These are phyloP conservation scores for Climacteris rufus DNA, from an alignment of 2,113 vertebrate species.

Conservation along the genomic window DNA sequence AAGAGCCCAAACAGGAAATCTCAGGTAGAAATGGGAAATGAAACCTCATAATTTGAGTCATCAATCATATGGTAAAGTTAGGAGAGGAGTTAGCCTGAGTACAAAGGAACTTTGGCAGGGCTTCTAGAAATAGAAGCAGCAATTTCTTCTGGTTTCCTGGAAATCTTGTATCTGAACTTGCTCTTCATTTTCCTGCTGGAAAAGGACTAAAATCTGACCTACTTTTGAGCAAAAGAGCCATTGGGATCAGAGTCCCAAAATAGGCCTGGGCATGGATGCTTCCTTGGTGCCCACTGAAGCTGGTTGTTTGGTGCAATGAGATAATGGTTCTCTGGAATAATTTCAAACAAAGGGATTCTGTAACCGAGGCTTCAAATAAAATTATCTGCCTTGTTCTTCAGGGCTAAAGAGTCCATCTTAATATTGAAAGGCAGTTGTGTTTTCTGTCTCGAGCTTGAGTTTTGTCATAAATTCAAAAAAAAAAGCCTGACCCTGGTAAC, in stretches of 20 bases:
- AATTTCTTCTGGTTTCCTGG: slow-evolving; percentile 36
- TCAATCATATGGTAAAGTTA: slow-evolving; percentile 27
- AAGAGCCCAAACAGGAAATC: slow-evolving; percentile 56
- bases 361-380: background rate
- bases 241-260: background rate
- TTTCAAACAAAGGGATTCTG: slow-evolving; percentile 39
- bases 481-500: background rate
- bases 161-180: slow-evolving; percentile 15
- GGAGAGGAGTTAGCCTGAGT: background rate
- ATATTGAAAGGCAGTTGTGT: slow-evolving; percentile 34
- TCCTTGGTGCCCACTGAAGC: background rate
- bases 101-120: background rate
- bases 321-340: slow-evolving; percentile 4
- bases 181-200: background rate
- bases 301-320: background rate
- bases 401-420: background rate
- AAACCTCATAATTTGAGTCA: slow-evolving; percentile 49
- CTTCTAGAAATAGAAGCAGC: slow-evolving; percentile 26
- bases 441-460: slow-evolving; percentile 3
- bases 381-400: slow-evolving; percentile 35
- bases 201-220: slow-evolving; percentile 25
- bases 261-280: background rate
- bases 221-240: slow-evolving; percentile 2
- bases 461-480: background rate
- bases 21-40: slow-evolving; percentile 60